phyloP scores from a whole-genome alignment of 92 coral and sea anemone genomes.

The Ricordea florida region DNA sequence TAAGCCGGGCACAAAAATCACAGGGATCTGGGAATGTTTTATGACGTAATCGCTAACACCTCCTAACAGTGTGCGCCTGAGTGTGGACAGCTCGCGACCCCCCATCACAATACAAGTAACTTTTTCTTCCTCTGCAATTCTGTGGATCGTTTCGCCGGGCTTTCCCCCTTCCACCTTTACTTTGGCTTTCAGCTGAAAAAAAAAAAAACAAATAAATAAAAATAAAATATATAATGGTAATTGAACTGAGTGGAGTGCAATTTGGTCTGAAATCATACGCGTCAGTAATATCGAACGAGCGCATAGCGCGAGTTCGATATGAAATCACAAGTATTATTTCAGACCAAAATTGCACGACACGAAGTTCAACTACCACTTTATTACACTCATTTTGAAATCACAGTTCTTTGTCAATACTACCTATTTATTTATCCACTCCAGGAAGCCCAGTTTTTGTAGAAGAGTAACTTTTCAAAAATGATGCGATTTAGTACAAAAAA shows the following conservation, averaged over 20 bases:
- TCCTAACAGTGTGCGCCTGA: constrained; percentile 68
- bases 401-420: too few species aligned
- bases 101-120: constrained; percentile 66
- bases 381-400: too few species aligned
- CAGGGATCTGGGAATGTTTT: constrained; percentile 65
- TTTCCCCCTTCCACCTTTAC: constrained; percentile 67
- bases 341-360: too few species aligned
- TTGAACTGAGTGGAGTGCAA: not conserved
- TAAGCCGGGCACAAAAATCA: constrained; percentile 57
- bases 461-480: too few species aligned
- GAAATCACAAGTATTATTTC: too few species aligned
- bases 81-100: constrained; percentile 47
- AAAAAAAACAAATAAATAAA: not conserved
- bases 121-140: constrained; percentile 48
- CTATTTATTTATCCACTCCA: too few species aligned
- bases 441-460: too few species aligned
- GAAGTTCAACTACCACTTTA: too few species aligned
- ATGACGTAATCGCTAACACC: constrained; percentile 78
- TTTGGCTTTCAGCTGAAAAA: constrained; percentile 66
- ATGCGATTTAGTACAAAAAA: too few species aligned
- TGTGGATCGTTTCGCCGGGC: constrained; percentile 66
- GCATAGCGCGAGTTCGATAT: too few species aligned
- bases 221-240: not conserved
- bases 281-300: too few species aligned
- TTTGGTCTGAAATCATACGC: too few species aligned